Base-by-base conservation (phyloP, 2,888 invertebrate genomes). In the Meandrusa payeni region DNA sequence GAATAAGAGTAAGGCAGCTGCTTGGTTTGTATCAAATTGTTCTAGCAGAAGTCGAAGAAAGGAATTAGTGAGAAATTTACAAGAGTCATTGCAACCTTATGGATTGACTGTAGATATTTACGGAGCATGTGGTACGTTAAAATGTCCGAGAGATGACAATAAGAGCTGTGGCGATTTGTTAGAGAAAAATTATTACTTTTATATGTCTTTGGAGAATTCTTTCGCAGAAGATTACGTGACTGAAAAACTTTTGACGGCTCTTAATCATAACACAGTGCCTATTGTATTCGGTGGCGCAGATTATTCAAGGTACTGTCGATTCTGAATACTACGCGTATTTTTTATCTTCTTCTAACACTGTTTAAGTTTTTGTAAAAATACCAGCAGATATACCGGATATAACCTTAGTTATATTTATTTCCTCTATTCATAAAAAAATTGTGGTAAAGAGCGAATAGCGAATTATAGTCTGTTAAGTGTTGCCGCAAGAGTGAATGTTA, bases 141-240 rank as follows among this genome's bases (percentile, higher is more conserved):
- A 54, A 5, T 86, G 86, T 44, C 64, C 77, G 0, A 60, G 52
- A 42, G 22, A 55, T 1, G 51, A 47, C 2, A 51, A 58, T n/a
- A 34, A 57, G 0, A 59, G 59, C 9, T 88, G 87, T 44, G 60
- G 72, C 37, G 48, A 43, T 13, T 64, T 75, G 52, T 46, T 90
- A 28, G 85, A 89, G 48, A 76, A 68, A 6, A 85, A 92, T 42
- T 94, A 94, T 69, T 93, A 90, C 63, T 94, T 94, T 63, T 94
- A 94, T 61, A 69, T 94, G 48, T 78, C 90, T 0, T 91, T 94
- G 58, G 94, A 94, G 73, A 94, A 94, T 68, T 92, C 93, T 1
- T 90, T 93, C 53, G 92, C 92, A 55, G 79, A 78, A 33, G 86
- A 86, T 52, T 86, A 85, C 29, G 77, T 85, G 1, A 82, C 86